Base-by-base conservation (phyloP, 2,797 vertebrate genomes). In the Typhlichthys eigenmanni region DNA sequence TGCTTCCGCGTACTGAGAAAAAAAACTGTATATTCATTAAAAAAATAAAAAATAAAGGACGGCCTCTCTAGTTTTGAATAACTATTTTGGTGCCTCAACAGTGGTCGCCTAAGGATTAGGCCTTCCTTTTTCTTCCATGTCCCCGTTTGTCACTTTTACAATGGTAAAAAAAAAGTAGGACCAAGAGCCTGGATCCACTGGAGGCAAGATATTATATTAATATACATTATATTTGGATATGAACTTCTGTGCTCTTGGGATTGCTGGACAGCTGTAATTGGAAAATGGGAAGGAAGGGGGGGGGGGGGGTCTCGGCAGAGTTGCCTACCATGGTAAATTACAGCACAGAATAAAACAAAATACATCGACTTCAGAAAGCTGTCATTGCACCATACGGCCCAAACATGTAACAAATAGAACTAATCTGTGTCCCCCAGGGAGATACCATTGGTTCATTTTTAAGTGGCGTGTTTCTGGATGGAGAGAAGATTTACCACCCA, bases 171-270 rank as follows among this genome's bases (percentile, higher is more conserved):
- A 24, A 24, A 24, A 24, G 24, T 24, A 24, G 24, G 72, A 86
- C 78, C 85, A 82, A 93, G 93, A 90, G 86, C 87, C 66, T 50
- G 67, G 71, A 69, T 71, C 76, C 90, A 75, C 88, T 29, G 55
- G 91, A 89, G 91, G 93, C 81, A 2, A 75, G 72, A 88, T 80
- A 92, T 93, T 92, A 93, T 91, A 80, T 71, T 46, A 58, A 47
- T 86, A 79, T 74, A 91, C 90, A 94, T 93, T 92, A 93, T 89
- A 83, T 87, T 84, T 82, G 90, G 88, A 89, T 92, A 92, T 88
- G 82, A 86, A 80, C 78, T 75, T 66, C 57, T 75, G 76, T 87
- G 86, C 87, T 90, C 81, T 89, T 82, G 80, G 79, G 82, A 73
- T 76, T 80, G 83, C 78, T 54, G 86, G 85, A 85, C 84, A 87